A percentile compares a stretch with the other conserved stretches of the same genome.
These are phyloP conservation scores for Larimichthys crocea DNA, from an alignment of 2,113 vertebrate species.

Conservation along the genomic window DNA sequence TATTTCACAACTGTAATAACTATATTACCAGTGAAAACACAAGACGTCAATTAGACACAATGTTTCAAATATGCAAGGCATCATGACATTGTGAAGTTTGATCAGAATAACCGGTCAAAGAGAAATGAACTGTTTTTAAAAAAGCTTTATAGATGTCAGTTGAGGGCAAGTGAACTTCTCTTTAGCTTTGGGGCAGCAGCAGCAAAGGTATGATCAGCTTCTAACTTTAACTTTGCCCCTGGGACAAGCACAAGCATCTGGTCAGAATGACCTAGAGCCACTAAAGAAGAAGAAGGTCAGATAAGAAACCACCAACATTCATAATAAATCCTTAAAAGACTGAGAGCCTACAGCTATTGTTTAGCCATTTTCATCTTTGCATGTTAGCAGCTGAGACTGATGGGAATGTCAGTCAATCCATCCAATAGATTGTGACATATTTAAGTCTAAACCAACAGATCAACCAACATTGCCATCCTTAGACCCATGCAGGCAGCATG, in stretches of 20 bases:
- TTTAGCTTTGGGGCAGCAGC: background rate
- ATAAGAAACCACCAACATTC: background rate
- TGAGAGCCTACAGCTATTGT: background rate
- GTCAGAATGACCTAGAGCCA: background rate
- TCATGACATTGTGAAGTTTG: background rate
- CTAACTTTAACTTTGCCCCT: constrained; percentile 11
- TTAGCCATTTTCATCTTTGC: background rate
- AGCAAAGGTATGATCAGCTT: constrained; percentile 4
- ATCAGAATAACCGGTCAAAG: background rate
- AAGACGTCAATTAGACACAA: background rate
- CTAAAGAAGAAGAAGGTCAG: constrained; percentile 8
- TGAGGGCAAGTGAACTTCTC: background rate
- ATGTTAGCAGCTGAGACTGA: background rate
- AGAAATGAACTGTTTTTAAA: background rate
- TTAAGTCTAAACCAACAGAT: background rate
- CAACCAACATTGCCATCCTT: background rate
- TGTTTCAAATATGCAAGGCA: background rate
- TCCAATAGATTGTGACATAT: background rate
- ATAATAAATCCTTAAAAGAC: constrained; percentile 18
- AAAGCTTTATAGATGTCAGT: background rate
- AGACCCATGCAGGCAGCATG: background rate
- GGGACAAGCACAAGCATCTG: constrained; percentile 25
- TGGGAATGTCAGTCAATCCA: background rate
- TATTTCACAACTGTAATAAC: background rate
- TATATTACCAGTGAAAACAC: background rate